Conservation (phyloP, 2,888 invertebrate genomes). For the Acanthosoma haemorrhoidale region DNA sequence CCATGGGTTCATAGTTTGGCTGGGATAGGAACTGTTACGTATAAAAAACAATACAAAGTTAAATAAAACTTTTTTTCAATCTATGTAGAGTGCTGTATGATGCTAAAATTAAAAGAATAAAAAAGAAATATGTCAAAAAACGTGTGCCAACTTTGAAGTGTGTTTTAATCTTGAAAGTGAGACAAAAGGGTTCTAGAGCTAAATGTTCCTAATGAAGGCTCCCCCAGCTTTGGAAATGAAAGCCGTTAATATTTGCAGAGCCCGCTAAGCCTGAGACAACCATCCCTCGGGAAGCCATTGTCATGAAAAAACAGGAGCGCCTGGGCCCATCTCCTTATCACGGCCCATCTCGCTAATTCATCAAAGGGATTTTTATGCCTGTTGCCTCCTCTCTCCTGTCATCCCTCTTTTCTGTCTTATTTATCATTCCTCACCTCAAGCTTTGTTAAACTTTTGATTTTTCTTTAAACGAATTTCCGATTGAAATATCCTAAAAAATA, state of each 20-base stretch:
- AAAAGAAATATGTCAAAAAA: neutral
- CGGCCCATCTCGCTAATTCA: constrained; percentile 20
- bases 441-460: too few species aligned
- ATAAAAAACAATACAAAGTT: too few species aligned
- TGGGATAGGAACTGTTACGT: too few species aligned
- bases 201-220: constrained; percentile 7
- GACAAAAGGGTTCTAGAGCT: neutral
- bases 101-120: too few species aligned
- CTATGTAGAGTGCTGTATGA: too few species aligned
- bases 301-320: constrained; percentile 11
- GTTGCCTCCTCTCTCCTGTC: neutral
- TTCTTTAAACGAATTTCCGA: too few species aligned
- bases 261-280: constrained; percentile 6
- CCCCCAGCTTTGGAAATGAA: constrained; percentile 11
- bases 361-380: constrained; percentile 21
- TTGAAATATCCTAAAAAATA: too few species aligned
- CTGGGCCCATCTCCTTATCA: neutral
- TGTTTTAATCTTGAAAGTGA: constrained; percentile 5
- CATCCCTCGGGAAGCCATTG: constrained; percentile 14
- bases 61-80: too few species aligned
- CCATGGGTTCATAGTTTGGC: too few species aligned
- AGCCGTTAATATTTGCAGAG: constrained; percentile 20
- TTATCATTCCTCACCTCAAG: neutral
- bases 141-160: neutral
- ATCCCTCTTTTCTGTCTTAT: neutral